Conservation (phyloP, 2,888 invertebrate genomes). For the Byasa hedistus region DNA sequence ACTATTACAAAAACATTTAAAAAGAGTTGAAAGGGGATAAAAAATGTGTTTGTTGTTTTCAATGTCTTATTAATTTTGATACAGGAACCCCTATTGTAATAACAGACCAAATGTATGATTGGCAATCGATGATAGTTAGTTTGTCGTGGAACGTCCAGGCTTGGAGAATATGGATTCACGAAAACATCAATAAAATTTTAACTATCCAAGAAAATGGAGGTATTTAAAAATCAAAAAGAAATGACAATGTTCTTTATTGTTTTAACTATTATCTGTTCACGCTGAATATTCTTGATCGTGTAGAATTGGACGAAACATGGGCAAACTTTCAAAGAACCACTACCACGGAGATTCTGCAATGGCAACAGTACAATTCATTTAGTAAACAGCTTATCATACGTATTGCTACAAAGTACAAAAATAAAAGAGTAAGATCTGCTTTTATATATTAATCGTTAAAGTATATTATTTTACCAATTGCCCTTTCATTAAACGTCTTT, state of each 20-base stretch:
- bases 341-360: conserved; percentile 60
- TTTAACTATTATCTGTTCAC: neutral
- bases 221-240: neutral
- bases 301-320: conserved; percentile 50
- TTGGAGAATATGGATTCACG: conserved; percentile 70
- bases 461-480: neutral
- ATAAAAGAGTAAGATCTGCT: conserved; percentile 50
- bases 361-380: conserved; percentile 69
- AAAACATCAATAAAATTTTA: conserved; percentile 55
- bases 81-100: conserved; percentile 56
- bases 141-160: conserved; percentile 70
- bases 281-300: conserved; percentile 22
- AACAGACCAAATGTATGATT: conserved; percentile 64
- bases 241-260: neutral
- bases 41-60: neutral
- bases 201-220: conserved; percentile 37
- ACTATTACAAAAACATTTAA: too few species aligned
- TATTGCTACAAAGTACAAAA: conserved; percentile 55
- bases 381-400: conserved; percentile 58
- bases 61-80: neutral
- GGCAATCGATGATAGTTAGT: conserved; percentile 70
- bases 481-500: neutral
- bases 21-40: too few species aligned
- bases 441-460: neutral
- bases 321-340: conserved; percentile 51